Evolutionary conservation across 2,888 invertebrate species (phyloP), one percentile per base, ranked within the genome.

Genomic region (Drosophila macrothrix): DNA sequence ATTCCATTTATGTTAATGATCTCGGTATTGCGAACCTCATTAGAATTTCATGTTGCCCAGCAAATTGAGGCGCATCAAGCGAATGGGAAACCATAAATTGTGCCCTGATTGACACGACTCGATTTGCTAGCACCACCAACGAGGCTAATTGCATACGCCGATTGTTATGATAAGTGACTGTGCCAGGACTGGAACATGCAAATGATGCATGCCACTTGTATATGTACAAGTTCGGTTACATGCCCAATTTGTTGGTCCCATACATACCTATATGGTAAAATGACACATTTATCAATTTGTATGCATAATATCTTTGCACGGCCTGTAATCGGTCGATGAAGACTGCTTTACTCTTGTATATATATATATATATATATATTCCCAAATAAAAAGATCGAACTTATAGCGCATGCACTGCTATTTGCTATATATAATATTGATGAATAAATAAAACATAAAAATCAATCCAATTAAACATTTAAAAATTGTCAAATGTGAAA

Each of bases 1-100:
- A 70, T 78, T 74, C 76, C 84, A 84, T 84, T 85, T 89, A 85
- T 85, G 87, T 82, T 85, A 84, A 89, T 88, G 82, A 79, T 77
- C 65, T 71, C 28, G 63, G 61, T 68, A 88, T 54, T 72, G 76
- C 64, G 69, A 56, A 35, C 49, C 73, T 64, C 78, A 78, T 71
- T 77, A 70, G 71, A 77, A 67, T 77, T 75, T 67, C 68, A 61
- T 62, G 71, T 73, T 69, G 55, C 54, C 58, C 61, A 62, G 50
- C 67, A 69, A 78, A 74, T 78, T 75, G 66, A 28, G 68, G 66
- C 60, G 41, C 63, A 43, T 58, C 58, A 55, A 52, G 16, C 53
- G 52, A 50, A 68, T 61, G 73, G 25, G 62, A 39, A 62, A 53
- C 67, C 80, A 82, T 82, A 73, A 81, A 80, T 83, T 80, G 46